Base-by-base conservation (phyloP, 2,113 vertebrate genomes). In the Plecturocebus donacophilus region DNA sequence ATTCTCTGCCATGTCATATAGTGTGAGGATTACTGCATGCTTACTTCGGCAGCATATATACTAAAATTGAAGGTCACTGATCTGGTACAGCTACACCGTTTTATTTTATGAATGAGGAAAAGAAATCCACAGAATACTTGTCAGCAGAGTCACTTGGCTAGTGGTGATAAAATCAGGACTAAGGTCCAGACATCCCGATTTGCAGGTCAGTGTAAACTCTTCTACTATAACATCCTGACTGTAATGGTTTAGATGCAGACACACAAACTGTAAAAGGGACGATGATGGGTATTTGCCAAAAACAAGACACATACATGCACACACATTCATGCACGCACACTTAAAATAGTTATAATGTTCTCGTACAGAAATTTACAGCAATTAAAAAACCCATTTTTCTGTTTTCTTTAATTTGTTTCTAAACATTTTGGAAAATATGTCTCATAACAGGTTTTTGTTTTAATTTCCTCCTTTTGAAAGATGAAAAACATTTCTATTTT, bases 341-440 rank as follows among this genome's bases (percentile, higher is more conserved):
- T 38, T 45, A 14, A 30, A 47, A 23, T 45, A n/a, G 42, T 89
- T 84, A 19, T 5, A 10, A 20, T 47, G 52, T 27, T 32, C 64
- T 86, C 23, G 40, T 66, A 25, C 13, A 45, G n/a, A 87, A 64
- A 25, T 66, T 47, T n/a, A 79, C 5, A 47, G 58, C 58, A 45
- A 20, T 70, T 70, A 58, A 35, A 70, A 58, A 76, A 45, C 56
- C 10, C 45, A 8, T 19, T 42, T 82, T 82, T 42, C 38, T 3
- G 9, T 76, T 77, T 13, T 54, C 16, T 76, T 20, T 71, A 45
- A 70, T 70, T 85, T 25, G 61, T 79, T 85, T 66, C 40, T 70
- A 38, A 70, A 27, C 85, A 95, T 58, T 70, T 86, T 79, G 71
- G 81, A 42, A 86, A 80, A 40, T 49, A 52, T 16, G 21, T 61